These are phyloP conservation scores for Ridgeia piscesae DNA, from an alignment of 1,140 invertebrate species.

Conservation along the genomic window DNA sequence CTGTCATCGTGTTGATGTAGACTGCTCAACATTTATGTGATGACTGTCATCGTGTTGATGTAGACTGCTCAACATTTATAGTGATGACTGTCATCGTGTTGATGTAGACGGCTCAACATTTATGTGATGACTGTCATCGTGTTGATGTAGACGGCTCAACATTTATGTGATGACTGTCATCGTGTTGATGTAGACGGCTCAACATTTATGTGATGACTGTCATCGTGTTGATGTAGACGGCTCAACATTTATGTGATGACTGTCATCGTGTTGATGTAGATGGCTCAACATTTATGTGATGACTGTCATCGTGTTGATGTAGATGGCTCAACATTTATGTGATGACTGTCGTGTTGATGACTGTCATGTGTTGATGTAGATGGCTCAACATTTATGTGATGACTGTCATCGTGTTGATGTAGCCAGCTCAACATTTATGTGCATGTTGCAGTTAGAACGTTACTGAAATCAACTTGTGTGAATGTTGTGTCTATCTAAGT, in stretches of 20 bases:
- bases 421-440: neutral
- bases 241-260: too few species aligned
- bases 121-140: too few species aligned
- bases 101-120: neutral
- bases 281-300: neutral
- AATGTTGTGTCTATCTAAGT: neutral
- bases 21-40: neutral
- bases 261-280: too few species aligned
- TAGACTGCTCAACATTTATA: too few species aligned
- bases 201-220: too few species aligned
- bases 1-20: neutral
- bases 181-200: neutral
- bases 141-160: too few species aligned
- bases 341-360: neutral
- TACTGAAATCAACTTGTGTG: neutral
- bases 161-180: neutral
- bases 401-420: too few species aligned
- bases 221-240: neutral
- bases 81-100: too few species aligned
- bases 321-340: neutral
- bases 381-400: too few species aligned
- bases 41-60: neutral
- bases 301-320: neutral
- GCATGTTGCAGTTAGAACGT: neutral
- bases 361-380: neutral